Percentiles rank a stretch among this genome's conserved stretches.
These are phyloP conservation scores for Poecilia gillii DNA, from an alignment of 2,797 vertebrate genomes.

Conservation along the genomic window DNA sequence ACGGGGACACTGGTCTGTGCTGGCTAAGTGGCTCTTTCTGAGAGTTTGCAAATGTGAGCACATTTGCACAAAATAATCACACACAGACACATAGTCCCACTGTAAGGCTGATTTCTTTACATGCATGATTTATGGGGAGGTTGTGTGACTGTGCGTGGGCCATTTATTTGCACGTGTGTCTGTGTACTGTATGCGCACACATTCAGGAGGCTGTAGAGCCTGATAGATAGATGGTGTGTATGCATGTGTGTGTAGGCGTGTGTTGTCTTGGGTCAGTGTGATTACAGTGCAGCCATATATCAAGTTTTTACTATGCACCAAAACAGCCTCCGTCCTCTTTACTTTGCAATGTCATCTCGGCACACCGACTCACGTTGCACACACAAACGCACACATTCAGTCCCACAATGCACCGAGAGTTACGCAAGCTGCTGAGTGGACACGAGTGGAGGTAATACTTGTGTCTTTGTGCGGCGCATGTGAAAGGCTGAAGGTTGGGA, in stretches of 20 bases:
- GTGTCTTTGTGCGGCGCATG: conserved; percentile 36
- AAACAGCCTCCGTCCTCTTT: conserved; percentile 72
- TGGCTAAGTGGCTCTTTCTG: conserved; percentile 58
- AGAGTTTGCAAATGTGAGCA: conserved; percentile 37
- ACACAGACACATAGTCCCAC: not conserved
- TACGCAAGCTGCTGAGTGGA: conserved; percentile 79
- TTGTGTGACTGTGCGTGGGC: conserved; percentile 19
- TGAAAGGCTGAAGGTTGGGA: conserved; percentile 42
- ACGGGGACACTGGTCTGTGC: conserved; percentile 34
- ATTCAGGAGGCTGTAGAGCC: conserved; percentile 54
- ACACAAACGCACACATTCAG: conserved; percentile 52
- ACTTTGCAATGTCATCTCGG: conserved; percentile 77
- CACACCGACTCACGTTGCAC: conserved; percentile 58
- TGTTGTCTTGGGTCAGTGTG: conserved; percentile 60
- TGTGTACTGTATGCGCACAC: conserved; percentile 43
- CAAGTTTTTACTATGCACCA: conserved; percentile 83
- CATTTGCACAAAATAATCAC: conserved; percentile 22
- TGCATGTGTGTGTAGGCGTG: conserved; percentile 23
- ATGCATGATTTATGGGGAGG: conserved; percentile 60
- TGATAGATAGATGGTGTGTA: conserved; percentile 12
- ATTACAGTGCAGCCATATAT: conserved; percentile 78
- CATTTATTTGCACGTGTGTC: conserved; percentile 30
- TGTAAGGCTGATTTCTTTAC: conserved; percentile 41
- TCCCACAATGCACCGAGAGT: conserved; percentile 73
- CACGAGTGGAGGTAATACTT: conserved; percentile 57